Percentiles rank a stretch among this genome's conserved stretches.
Evolutionary conservation across 2,888 invertebrate species (phyloP).

Genomic region (Argyresthia goedartella): DNA sequence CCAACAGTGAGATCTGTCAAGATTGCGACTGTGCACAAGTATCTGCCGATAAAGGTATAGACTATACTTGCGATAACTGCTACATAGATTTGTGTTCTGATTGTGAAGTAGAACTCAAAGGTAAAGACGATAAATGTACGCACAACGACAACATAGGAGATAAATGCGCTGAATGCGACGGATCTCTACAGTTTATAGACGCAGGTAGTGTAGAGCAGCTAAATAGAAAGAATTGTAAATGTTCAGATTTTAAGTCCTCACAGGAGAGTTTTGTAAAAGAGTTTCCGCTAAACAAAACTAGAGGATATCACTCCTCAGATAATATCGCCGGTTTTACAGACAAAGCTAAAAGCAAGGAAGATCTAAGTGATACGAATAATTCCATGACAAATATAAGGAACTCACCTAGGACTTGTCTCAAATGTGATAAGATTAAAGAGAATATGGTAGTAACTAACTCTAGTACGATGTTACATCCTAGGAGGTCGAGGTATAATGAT

Average conservation of each 20-base stretch:
- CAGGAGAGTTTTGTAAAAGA: constrained; percentile 62
- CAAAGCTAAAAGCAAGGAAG: constrained; percentile 41
- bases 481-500: constrained; percentile 49
- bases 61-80: constrained; percentile 57
- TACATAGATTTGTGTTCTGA: constrained; percentile 58
- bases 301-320: constrained; percentile 60
- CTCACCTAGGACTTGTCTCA: constrained; percentile 56
- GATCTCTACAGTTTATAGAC: constrained; percentile 52
- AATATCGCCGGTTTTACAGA: constrained; percentile 54
- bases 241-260: constrained; percentile 57
- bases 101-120: constrained; percentile 48
- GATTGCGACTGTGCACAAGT: constrained; percentile 52
- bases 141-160: constrained; percentile 33
- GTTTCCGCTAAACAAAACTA: constrained; percentile 41
- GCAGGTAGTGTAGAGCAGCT: constrained; percentile 50
- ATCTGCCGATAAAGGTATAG: constrained; percentile 51
- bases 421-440: constrained; percentile 64
- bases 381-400: constrained; percentile 40
- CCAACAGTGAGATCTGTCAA: constrained; percentile 28
- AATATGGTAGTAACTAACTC: constrained; percentile 54
- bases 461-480: constrained; percentile 28
- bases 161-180: constrained; percentile 56
- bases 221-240: constrained; percentile 53
- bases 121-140: constrained; percentile 36
- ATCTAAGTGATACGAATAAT: constrained; percentile 41